Conservation (phyloP, 2,888 invertebrate genomes). For the Plemyria rubiginata region DNA sequence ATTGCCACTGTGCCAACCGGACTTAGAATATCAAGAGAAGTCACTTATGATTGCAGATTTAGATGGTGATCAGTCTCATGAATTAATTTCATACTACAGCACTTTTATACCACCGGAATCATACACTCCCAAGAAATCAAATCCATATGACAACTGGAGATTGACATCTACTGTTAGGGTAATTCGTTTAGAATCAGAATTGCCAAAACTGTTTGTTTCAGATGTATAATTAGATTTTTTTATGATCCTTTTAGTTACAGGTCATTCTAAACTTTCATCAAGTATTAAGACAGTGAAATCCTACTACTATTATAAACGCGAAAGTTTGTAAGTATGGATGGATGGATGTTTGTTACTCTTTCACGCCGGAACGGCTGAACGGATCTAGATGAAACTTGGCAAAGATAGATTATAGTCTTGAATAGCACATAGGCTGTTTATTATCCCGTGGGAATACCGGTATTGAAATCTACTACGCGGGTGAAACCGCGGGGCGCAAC, state of each 20-base stretch:
- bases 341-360: no score
- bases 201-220: constrained; percentile 87
- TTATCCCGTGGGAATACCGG: no score
- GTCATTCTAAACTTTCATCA: not conserved
- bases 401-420: no score
- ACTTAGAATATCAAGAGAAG: constrained; percentile 88
- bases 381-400: no score
- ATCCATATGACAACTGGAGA: constrained; percentile 83
- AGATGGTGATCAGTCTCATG: constrained; percentile 90
- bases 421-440: no score
- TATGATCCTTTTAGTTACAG: not conserved
- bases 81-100: constrained; percentile 90
- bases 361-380: no score
- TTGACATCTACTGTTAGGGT: constrained; percentile 88
- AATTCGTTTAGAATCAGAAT: constrained; percentile 88
- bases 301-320: no score
- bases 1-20: constrained; percentile 88
- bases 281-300: not conserved
- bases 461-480: no score
- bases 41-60: constrained; percentile 90
- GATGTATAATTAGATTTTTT: constrained; percentile 54
- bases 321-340: no score
- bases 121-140: constrained; percentile 65
- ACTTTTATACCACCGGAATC: constrained; percentile 83
- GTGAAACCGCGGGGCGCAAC: no score